Conservation (phyloP, 2,888 invertebrate species). For the Brenthis ino region DNA sequence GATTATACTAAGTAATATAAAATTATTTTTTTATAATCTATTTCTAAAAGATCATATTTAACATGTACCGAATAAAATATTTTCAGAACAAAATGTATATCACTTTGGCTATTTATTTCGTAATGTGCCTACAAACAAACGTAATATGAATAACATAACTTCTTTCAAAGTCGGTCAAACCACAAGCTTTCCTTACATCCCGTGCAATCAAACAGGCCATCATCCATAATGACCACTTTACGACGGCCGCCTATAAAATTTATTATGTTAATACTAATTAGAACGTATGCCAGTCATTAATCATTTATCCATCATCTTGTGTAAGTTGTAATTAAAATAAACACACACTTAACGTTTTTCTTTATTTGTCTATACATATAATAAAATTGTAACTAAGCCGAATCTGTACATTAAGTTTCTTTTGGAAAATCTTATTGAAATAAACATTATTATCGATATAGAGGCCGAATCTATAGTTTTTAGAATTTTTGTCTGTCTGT, state of each 20-base stretch:
- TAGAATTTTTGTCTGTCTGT: no score
- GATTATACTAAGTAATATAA: no score
- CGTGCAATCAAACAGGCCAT: conserved; percentile 51
- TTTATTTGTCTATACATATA: not conserved
- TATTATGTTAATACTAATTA: conserved; percentile 52
- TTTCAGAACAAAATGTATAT: no score
- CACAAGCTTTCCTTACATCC: conserved; percentile 14
- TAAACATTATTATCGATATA: no score
- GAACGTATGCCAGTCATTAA: conserved; percentile 36
- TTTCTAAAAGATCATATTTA: no score
- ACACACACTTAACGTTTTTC: conserved; percentile 16
- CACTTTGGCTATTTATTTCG: no score
- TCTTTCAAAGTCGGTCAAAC: conserved; percentile 10
- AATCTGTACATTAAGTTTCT: no score
- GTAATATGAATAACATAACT: not conserved
- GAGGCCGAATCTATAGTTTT: no score
- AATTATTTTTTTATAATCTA: no score
- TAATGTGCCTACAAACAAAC: not conserved
- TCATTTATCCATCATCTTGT: conserved; percentile 37
- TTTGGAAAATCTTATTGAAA: no score
- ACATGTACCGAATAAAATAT: no score
- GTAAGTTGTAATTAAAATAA: conserved; percentile 22
- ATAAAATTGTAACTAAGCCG: no score
- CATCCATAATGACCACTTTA: conserved; percentile 52
- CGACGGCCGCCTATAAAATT: conserved; percentile 47